Evolutionary conservation across 2,797 vertebrate genomes (phyloP).

Genomic region (Cephalopachus bancanus): DNA sequence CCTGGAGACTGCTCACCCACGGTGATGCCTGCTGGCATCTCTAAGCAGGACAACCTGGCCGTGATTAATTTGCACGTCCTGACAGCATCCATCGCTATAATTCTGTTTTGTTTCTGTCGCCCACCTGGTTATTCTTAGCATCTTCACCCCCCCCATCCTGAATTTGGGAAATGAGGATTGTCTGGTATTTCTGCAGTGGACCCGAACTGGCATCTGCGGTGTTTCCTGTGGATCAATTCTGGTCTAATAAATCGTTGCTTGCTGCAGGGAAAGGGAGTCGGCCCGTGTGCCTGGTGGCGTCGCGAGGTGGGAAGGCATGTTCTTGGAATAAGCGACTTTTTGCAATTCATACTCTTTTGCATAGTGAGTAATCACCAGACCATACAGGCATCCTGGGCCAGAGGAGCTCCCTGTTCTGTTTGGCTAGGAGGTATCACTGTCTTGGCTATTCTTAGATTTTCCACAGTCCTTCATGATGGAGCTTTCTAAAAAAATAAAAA

Average conservation of each 20-base stretch:
- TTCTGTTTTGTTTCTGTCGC: conserved; percentile 47
- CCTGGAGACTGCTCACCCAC: not conserved
- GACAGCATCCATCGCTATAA: conserved; percentile 16
- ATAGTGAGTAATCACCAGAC: conserved; percentile 18
- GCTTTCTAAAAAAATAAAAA: not conserved
- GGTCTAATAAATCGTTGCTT: conserved; percentile 26
- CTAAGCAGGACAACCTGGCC: conserved; percentile 47
- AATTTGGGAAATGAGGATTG: not conserved
- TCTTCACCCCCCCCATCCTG: conserved; percentile 56
- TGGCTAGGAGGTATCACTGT: not conserved
- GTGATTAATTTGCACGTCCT: conserved; percentile 46
- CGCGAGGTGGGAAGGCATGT: fast-evolving
- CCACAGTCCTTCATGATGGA: conserved; percentile 25
- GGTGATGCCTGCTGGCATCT: not conserved
- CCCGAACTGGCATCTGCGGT: not conserved
- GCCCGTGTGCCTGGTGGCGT: fast-evolving
- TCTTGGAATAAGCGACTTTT: not conserved
- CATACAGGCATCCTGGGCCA: not conserved
- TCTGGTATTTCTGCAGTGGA: not conserved
- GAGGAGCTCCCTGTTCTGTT: not conserved
- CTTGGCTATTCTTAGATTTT: conserved; percentile 65
- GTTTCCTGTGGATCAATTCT: conserved; percentile 18
- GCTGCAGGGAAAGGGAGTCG: not conserved
- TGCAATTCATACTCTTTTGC: not conserved
- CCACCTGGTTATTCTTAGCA: conserved; percentile 52